Percentiles rank a stretch among this genome's conserved stretches.
These are phyloP conservation scores for Esox lucius DNA, from an alignment of 2,797 vertebrate genomes.

Conservation along the genomic window DNA sequence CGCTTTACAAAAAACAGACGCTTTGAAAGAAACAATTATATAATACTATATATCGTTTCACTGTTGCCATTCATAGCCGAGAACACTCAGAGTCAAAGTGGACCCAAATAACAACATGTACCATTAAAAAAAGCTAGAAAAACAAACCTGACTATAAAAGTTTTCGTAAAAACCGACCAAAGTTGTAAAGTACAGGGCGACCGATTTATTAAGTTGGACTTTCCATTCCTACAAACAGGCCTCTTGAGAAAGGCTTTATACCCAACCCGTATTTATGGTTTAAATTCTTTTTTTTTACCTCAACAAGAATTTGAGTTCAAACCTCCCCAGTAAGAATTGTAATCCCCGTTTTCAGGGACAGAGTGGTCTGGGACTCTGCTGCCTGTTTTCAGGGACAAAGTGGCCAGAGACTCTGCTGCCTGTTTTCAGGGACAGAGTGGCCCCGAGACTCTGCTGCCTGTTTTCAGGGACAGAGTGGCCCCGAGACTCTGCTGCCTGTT, in stretches of 20 bases:
- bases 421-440: too few relatives aligned
- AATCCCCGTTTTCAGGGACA: conserved; percentile 38
- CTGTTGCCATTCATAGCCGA: conserved; percentile 46
- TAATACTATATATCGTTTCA: conserved; percentile 44
- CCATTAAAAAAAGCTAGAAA: conserved; percentile 49
- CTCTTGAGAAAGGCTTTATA: conserved; percentile 44
- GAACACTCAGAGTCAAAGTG: conserved; percentile 27
- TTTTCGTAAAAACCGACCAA: conserved; percentile 40
- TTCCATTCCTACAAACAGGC: conserved; percentile 48
- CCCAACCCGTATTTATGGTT: conserved; percentile 55
- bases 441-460: too few relatives aligned
- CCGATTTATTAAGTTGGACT: conserved; percentile 57
- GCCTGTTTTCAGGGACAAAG: conserved; percentile 14
- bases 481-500: too few relatives aligned
- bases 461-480: conserved; percentile 10
- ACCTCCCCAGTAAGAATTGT: conserved; percentile 23
- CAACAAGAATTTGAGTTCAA: conserved; percentile 42
- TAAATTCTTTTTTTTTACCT: conserved; percentile 52
- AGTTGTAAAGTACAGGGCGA: conserved; percentile 30
- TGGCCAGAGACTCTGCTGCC: too few relatives aligned
- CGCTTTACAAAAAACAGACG: conserved; percentile 36
- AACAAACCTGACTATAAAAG: conserved; percentile 48
- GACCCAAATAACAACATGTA: conserved; percentile 43
- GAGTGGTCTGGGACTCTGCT: conserved; percentile 8
- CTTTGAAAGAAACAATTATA: conserved; percentile 18